Conservation (phyloP, 2,888 invertebrate species). For the Leptopilina drosophilae region DNA sequence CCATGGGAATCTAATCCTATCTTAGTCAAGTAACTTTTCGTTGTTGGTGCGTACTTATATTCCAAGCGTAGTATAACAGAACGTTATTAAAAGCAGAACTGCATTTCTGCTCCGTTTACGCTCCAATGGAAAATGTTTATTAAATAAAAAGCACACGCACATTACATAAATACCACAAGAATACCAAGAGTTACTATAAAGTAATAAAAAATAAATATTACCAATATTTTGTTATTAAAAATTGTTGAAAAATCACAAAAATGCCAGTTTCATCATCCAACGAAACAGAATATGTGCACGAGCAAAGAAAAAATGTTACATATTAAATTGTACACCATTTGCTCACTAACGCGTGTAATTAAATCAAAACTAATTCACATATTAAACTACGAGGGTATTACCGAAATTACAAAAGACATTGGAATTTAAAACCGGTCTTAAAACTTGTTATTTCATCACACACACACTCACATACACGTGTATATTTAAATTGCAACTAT, state of each 20-base stretch:
- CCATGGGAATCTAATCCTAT: slow-evolving; percentile 72
- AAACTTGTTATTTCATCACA: slow-evolving; percentile 5
- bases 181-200: too few relatives aligned
- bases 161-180: neutral
- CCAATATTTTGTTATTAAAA: neutral
- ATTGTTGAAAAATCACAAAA: neutral
- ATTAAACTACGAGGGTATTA: neutral
- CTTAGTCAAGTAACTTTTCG: slow-evolving; percentile 68
- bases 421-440: slow-evolving; percentile 7
- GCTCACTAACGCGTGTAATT: neutral
- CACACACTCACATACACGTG: too few relatives aligned
- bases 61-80: slow-evolving; percentile 49
- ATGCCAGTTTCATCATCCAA: neutral
- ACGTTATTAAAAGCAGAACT: slow-evolving; percentile 32
- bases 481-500: slow-evolving; percentile 9
- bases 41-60: slow-evolving; percentile 59
- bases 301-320: too few relatives aligned
- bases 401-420: slow-evolving; percentile 23
- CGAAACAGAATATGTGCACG: too few relatives aligned
- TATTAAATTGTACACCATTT: too few relatives aligned
- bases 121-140: slow-evolving; percentile 3
- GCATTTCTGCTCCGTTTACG: neutral
- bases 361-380: neutral
- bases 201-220: too few relatives aligned
- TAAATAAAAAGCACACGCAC: neutral